Conservation (phyloP, 2,113 vertebrate genomes). For the Tursiops truncatus region DNA sequence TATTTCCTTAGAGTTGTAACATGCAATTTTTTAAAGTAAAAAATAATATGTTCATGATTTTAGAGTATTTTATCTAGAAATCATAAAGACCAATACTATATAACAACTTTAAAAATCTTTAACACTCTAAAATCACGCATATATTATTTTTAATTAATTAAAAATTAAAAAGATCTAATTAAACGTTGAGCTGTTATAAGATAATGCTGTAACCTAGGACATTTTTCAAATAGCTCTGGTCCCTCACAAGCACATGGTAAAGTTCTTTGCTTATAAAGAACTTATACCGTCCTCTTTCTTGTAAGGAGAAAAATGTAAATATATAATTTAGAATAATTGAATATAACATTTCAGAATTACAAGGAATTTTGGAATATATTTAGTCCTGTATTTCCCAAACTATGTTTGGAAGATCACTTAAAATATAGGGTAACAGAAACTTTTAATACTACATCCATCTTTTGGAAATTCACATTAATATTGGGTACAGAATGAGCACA, state of each 20-base stretch:
- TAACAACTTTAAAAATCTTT: background rate
- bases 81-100: background rate
- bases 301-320: background rate
- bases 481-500: background rate
- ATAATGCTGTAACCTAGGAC: background rate
- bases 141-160: constrained; percentile 41
- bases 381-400: background rate
- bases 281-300: background rate
- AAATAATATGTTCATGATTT: background rate
- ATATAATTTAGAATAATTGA: constrained; percentile 2
- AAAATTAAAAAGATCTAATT: constrained; percentile 16
- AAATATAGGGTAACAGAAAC: background rate
- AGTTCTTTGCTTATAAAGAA: background rate
- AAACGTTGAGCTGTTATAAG: background rate
- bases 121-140: background rate
- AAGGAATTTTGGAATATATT: constrained; percentile 1
- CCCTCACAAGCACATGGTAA: background rate
- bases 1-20: background rate
- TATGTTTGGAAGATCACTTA: background rate
- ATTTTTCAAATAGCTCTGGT: background rate
- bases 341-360: background rate
- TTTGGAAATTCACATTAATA: constrained; percentile 26
- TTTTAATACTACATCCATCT: background rate
- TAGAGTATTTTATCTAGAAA: background rate
- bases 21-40: background rate